Conservation (phyloP, 2,113 vertebrate species). For the Hippocampus abdominalis region DNA sequence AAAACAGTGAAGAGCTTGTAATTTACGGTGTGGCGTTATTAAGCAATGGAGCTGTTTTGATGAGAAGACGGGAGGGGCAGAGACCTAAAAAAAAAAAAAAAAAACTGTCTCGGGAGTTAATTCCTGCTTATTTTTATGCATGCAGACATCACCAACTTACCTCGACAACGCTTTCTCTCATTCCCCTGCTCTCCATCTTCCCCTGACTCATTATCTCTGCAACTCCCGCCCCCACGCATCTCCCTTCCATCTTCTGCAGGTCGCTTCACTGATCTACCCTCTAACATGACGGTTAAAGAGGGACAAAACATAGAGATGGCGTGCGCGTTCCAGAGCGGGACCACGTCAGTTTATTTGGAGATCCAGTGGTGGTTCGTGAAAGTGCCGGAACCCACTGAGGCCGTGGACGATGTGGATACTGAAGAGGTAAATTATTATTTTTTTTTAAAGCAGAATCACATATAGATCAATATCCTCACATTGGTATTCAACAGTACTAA, state of each 20-base stretch:
- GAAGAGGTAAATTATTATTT: too few relatives aligned
- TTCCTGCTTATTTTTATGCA: conserved; percentile 1
- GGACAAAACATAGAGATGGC: conserved; percentile 97
- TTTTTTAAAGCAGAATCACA: background rate
- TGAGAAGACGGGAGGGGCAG: background rate
- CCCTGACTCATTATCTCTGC: conserved; percentile 27
- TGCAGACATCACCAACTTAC: conserved; percentile 11
- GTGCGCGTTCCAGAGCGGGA: conserved; percentile 91
- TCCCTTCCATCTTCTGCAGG: conserved; percentile 71
- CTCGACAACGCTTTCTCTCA: conserved; percentile 1
- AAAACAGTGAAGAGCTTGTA: background rate
- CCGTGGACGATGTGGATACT: conserved; percentile 70
- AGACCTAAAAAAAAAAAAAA: background rate
- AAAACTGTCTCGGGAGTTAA: background rate
- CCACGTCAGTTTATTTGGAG: conserved; percentile 88
- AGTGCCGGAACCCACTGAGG: conserved; percentile 76
- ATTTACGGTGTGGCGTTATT: background rate
- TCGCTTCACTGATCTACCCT: conserved; percentile 90
- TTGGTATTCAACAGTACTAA: background rate
- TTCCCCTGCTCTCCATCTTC: background rate
- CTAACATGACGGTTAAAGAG: conserved; percentile 88
- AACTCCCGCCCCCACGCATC: background rate
- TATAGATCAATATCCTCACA: background rate
- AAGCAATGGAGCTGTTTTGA: background rate
- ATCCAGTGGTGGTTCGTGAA: conserved; percentile 97